A percentile compares a stretch with the other conserved stretches of the same genome.
Conservation (phyloP, 2,888 invertebrate species). For the Bugula neritina region DNA sequence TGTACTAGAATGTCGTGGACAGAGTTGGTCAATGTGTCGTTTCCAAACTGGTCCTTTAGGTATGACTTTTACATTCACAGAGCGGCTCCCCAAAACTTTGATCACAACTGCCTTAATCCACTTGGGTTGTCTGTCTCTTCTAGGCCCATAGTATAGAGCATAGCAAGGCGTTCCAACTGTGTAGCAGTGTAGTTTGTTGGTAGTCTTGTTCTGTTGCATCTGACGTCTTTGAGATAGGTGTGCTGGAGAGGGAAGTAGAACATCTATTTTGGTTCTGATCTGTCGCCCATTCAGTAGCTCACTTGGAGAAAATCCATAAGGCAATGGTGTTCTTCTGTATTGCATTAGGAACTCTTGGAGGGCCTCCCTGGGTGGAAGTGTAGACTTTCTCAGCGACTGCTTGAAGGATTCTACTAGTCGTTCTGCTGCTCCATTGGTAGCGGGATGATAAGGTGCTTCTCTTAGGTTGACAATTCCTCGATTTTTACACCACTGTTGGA, state of each 20-base stretch:
- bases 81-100: neutral
- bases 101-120: no score
- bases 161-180: neutral
- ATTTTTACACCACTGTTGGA: slow-evolving; percentile 30
- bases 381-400: slow-evolving; percentile 26
- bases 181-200: neutral
- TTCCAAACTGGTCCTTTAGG: neutral
- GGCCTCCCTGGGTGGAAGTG: neutral
- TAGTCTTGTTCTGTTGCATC: neutral
- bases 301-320: slow-evolving; percentile 6
- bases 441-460: slow-evolving; percentile 34
- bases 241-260: slow-evolving; percentile 1
- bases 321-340: slow-evolving; percentile 1
- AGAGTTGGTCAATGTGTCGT: no score
- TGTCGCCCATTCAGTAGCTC: slow-evolving; percentile 11
- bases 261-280: slow-evolving; percentile 2
- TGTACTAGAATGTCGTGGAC: no score
- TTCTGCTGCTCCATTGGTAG: slow-evolving; percentile 33
- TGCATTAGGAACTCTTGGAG: slow-evolving; percentile 23
- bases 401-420: slow-evolving; percentile 34
- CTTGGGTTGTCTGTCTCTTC: neutral
- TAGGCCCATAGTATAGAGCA: neutral
- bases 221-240: neutral
- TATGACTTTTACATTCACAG: neutral
- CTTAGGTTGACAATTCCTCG: slow-evolving; percentile 32